phyloP scores from a whole-genome alignment of 2,888 invertebrate species.

The Agrotis ipsilon region DNA sequence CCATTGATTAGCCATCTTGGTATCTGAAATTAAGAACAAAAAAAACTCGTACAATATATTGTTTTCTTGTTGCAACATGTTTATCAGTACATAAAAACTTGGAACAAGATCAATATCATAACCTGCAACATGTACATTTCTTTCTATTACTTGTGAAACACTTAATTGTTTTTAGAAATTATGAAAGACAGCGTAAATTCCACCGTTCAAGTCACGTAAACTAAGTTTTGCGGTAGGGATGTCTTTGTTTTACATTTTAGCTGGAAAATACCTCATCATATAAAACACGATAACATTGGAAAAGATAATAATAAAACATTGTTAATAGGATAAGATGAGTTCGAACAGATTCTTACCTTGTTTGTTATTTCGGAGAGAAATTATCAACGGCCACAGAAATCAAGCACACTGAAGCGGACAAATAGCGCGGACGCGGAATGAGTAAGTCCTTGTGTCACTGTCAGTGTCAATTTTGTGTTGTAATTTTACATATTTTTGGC shows the following conservation, averaged over 20 bases:
- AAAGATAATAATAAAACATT: background rate
- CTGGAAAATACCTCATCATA: background rate
- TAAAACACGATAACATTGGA: background rate
- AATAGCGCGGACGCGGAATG: slow-evolving; percentile 28
- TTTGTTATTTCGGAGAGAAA: slow-evolving; percentile 4
- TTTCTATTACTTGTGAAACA: slow-evolving; percentile 2
- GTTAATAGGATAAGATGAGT: background rate
- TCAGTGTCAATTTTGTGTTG: slow-evolving; percentile 6
- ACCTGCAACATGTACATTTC: background rate
- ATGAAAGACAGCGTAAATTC: slow-evolving; percentile 11
- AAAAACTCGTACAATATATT: background rate
- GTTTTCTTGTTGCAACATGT: slow-evolving; percentile 14
- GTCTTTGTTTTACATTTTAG: slow-evolving; percentile 29
- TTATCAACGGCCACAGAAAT: slow-evolving; percentile 16
- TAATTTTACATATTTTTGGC: too few species aligned
- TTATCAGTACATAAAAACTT: background rate
- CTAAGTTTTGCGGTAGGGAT: slow-evolving; percentile 35
- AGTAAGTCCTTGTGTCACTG: slow-evolving; percentile 20
- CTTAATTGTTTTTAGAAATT: slow-evolving; percentile 26
- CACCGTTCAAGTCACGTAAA: slow-evolving; percentile 32
- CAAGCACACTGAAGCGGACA: slow-evolving; percentile 11
- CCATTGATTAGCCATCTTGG: slow-evolving; percentile 87
- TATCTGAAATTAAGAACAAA: slow-evolving; percentile 36
- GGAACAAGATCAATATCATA: background rate
- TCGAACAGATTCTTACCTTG: slow-evolving; percentile 23